A percentile compares a stretch with the other conserved stretches of the same genome.
Conservation (phyloP, 2,888 invertebrate genomes). For the Tetanocera ferruginea region DNA sequence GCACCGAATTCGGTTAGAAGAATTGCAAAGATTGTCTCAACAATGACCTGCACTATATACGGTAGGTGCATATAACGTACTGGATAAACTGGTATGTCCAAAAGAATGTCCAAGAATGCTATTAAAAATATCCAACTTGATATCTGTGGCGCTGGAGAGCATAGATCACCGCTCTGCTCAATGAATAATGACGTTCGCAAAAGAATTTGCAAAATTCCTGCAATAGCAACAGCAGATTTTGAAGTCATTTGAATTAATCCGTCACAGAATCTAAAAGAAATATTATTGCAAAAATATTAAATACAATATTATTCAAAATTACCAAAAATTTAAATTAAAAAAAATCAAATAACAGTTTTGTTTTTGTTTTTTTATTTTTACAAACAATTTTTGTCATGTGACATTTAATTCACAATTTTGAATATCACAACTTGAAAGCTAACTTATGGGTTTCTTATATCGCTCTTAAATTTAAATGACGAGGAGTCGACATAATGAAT, state of each 20-base stretch:
- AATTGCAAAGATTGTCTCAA: conserved; percentile 53
- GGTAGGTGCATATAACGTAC: conserved; percentile 56
- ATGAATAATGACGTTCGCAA: conserved; percentile 56
- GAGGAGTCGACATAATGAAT: too few species aligned
- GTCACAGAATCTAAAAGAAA: not conserved
- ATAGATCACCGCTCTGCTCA: conserved; percentile 54
- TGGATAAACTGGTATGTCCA: conserved; percentile 56
- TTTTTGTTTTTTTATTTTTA: not conserved
- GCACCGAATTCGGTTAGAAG: conserved; percentile 55
- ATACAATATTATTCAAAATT: not conserved
- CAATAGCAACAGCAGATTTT: conserved; percentile 49
- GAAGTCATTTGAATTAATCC: conserved; percentile 50
- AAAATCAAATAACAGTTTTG: not conserved
- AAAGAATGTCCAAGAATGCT: conserved; percentile 53
- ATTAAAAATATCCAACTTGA: conserved; percentile 59
- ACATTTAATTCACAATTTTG: too few species aligned
- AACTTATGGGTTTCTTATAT: too few species aligned
- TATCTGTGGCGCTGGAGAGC: conserved; percentile 56
- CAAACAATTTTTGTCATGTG: not conserved
- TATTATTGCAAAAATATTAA: not conserved
- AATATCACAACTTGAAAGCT: too few species aligned
- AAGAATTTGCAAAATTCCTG: conserved; percentile 53
- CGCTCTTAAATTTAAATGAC: too few species aligned
- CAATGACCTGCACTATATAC: conserved; percentile 48
- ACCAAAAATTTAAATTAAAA: not conserved